Conservation (phyloP, 2,797 vertebrate species). For the Oceanodroma leucorhoa region DNA sequence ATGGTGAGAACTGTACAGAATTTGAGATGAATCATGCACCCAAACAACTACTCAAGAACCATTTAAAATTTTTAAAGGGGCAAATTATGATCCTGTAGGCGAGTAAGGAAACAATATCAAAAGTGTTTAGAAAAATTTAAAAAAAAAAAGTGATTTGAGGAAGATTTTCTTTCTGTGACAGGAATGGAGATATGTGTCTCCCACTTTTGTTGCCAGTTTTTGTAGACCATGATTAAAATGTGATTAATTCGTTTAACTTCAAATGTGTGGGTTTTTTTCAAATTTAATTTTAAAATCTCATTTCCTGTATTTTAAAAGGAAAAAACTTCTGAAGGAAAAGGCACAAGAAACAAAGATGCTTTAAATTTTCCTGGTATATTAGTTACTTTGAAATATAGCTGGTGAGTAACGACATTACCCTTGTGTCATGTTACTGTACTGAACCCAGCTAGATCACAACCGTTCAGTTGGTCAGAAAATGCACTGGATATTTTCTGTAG, state of each 20-base stretch:
- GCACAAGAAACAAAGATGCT: not conserved
- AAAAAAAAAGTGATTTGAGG: not conserved
- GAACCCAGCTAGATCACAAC: not conserved
- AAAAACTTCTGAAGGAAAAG: not conserved
- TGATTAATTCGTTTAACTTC: not conserved
- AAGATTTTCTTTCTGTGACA: not conserved
- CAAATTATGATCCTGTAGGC: not conserved
- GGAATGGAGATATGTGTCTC: not conserved
- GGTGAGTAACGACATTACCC: not conserved
- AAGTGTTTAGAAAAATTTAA: not conserved
- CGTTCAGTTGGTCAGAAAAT: not conserved
- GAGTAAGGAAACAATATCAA: not conserved
- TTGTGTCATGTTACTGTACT: too few species aligned
- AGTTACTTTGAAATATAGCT: not conserved
- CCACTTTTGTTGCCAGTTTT: not conserved
- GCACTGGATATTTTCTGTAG: not conserved
- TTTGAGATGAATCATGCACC: not conserved
- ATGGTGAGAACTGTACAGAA: not conserved
- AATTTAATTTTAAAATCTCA: not conserved
- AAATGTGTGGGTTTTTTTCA: not conserved
- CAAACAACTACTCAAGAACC: not conserved
- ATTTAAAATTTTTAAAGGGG: not conserved
- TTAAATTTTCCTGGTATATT: not conserved
- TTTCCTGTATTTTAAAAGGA: not conserved
- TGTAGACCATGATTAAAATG: not conserved